Conservation (phyloP, 1,140 invertebrate species). For the Anoplolepis gracilipes region DNA sequence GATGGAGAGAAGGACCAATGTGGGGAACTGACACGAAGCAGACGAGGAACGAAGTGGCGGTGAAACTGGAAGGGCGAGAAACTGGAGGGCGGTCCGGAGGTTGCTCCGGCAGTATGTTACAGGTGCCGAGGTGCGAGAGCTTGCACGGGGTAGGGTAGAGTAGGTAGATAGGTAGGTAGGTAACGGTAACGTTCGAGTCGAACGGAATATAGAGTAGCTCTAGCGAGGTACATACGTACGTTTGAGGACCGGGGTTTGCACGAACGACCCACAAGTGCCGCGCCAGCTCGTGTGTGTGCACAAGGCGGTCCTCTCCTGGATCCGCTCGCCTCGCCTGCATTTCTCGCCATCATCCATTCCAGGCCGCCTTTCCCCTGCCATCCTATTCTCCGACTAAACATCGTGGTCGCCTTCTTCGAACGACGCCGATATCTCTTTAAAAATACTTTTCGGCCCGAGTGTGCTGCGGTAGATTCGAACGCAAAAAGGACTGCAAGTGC, state of each 20-base stretch:
- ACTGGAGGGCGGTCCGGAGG: not conserved
- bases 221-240: conserved; percentile 62
- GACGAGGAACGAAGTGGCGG: conserved; percentile 16
- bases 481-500: not conserved
- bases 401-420: not conserved
- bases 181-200: too few species aligned
- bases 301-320: conserved; percentile 21
- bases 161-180: conserved; percentile 38
- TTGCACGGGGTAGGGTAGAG: conserved; percentile 69
- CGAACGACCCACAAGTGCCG: conserved; percentile 76
- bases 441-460: conserved; percentile 35
- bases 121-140: conserved; percentile 71
- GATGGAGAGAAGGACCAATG: conserved; percentile 11
- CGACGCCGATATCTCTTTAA: conserved; percentile 25
- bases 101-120: conserved; percentile 64
- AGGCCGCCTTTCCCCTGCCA: not conserved
- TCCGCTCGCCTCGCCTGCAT: conserved; percentile 11
- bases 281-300: conserved; percentile 57
- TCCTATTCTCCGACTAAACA: conserved; percentile 28
- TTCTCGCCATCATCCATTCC: conserved; percentile 36
- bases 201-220: too few species aligned
- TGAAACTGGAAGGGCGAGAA: not conserved
- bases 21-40: not conserved
- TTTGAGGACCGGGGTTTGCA: conserved; percentile 64
- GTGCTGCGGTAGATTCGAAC: not conserved